phyloP scores from a whole-genome alignment of 1,140 invertebrate species.

The Formica selysi region DNA sequence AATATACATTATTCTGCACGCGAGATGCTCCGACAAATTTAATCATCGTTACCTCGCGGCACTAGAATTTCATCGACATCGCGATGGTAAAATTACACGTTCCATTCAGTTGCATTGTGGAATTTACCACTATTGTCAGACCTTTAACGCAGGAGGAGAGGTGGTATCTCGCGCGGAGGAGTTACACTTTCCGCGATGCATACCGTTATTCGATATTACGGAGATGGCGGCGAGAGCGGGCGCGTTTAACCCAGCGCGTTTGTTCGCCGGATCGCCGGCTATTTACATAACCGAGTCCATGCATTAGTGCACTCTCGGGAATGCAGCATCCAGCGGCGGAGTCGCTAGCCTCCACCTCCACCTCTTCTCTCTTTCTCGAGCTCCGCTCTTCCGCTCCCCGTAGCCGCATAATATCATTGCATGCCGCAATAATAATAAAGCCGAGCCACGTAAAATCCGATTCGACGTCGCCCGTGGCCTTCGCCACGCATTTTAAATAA shows the following conservation, averaged over 20 bases:
- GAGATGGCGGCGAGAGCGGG: conserved; percentile 17
- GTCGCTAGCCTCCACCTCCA: not conserved
- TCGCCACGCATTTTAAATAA: not conserved
- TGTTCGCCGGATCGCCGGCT: conserved; percentile 45
- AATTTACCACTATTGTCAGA: conserved; percentile 17
- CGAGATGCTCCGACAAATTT: conserved; percentile 6
- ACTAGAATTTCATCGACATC: conserved; percentile 27
- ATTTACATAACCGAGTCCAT: conserved; percentile 58
- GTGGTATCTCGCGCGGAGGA: conserved; percentile 16
- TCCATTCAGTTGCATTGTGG: conserved; percentile 38
- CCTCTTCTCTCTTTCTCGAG: not conserved
- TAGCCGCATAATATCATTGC: conserved; percentile 15
- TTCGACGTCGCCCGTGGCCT: not conserved
- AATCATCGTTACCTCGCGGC: conserved; percentile 2
- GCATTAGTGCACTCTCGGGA: conserved; percentile 41
- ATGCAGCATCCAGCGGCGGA: conserved; percentile 54
- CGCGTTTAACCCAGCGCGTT: conserved; percentile 40
- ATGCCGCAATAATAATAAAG: conserved; percentile 53
- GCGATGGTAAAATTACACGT: conserved; percentile 35
- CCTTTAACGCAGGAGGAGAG: not conserved
- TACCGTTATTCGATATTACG: conserved; percentile 57
- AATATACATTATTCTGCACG: not conserved
- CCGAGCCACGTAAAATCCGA: conserved; percentile 16
- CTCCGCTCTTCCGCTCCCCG: conserved; percentile 34
- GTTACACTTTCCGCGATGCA: conserved; percentile 28